Evolutionary conservation across 2,888 invertebrate genomes (phyloP), one percentile per base, ranked within the genome.

Genomic region (Vannuccia rotundouncinata): DNA sequence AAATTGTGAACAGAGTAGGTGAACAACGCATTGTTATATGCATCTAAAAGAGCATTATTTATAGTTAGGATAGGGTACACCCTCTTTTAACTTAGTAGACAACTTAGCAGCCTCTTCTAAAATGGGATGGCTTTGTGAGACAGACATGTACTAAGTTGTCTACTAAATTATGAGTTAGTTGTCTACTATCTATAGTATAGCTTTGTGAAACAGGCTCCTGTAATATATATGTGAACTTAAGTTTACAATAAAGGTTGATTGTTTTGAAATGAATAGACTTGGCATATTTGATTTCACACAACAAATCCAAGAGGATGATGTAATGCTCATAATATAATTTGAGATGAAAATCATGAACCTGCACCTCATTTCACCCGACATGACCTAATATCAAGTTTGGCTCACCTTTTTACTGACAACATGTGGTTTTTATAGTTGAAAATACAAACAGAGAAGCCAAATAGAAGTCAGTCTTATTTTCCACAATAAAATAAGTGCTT

Each of bases 131-230:
- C 66, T 66, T 66, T 66, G 66, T 66, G 66, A 66, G 17, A 66
- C 66, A 66, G 66, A 66, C 66, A 66, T 66, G 66, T 66, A 66
- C 66, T 66, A n/a, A 66, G 66, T 66, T 66, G 66, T 66, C 66
- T 66, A 66, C 66, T 66, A 66, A 66, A 66, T 66, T 66, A 66
- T n/a, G 66, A 66, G 5, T 66, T 66, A 66, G 66, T 66, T 66
- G 66, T 66, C 66, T 66, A 66, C 66, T 66, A 66, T 66, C 66
- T 66, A 22, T 66, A 66, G 66, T 66, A 66, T 66, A 66, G 66
- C 66, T 66, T 66, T 66, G 66, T 66, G 66, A 66, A 10, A 45
- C 45, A 45, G 17, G 17, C 5, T 45, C 5, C 45, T 45, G 45
- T 45, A 45, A 45, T 45, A 45, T 45, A 45, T 17, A 45, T 5